These are phyloP conservation scores for Anarrhichthys ocellatus DNA, from an alignment of 2,113 vertebrate genomes.

Conservation along the genomic window DNA sequence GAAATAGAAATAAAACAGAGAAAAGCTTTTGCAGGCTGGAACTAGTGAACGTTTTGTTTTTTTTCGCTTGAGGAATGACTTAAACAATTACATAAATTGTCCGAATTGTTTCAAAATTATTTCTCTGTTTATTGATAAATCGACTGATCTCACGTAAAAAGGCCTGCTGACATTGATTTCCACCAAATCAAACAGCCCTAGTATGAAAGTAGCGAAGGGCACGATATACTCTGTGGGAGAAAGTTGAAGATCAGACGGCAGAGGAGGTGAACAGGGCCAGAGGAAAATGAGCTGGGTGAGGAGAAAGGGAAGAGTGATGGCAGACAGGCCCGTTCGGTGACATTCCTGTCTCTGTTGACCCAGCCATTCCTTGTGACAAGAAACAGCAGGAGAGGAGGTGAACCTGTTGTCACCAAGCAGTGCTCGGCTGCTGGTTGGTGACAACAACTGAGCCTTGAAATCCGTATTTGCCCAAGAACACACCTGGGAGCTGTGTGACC, in stretches of 20 bases:
- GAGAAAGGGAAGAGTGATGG: conserved; percentile 36
- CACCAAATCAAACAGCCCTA: no score
- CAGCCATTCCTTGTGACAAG: conserved; percentile 62
- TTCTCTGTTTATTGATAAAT: neutral
- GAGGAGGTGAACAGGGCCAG: neutral
- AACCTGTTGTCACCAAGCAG: conserved; percentile 39
- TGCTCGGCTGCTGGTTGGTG: neutral
- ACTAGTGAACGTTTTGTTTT: neutral
- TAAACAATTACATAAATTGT: neutral
- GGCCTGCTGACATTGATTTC: neutral
- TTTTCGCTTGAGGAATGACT: neutral
- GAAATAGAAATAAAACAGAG: neutral
- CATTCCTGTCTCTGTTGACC: conserved; percentile 78
- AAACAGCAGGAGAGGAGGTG: conserved; percentile 27
- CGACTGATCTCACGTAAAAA: neutral
- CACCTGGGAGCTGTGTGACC: conserved; percentile 31
- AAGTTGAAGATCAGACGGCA: neutral
- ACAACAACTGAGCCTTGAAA: conserved; percentile 34
- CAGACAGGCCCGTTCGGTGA: conserved; percentile 71
- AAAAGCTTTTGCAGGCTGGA: neutral
- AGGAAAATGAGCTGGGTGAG: conserved; percentile 25
- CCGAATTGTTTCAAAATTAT: neutral
- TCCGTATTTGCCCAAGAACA: conserved; percentile 47
- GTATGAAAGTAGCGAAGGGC: neutral
- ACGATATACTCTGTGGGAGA: conserved; percentile 10